Percentiles rank a stretch among this genome's conserved stretches.
phyloP scores from a whole-genome alignment of 2,888 invertebrate species.

The Erannis defoliaria region DNA sequence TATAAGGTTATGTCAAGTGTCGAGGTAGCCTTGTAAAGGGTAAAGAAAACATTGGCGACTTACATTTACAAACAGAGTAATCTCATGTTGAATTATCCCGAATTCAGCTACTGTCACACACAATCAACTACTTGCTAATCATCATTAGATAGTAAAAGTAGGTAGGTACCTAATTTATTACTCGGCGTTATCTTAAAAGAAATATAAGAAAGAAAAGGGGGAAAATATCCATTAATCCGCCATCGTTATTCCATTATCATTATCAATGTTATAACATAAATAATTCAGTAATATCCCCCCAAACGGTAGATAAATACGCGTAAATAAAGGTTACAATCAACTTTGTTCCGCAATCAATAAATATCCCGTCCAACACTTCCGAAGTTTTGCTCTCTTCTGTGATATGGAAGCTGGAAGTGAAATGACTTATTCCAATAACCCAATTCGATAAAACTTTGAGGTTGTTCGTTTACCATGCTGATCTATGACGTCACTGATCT shows the following conservation, averaged over 20 bases:
- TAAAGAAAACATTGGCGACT: too few species aligned
- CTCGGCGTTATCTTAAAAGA: conserved; percentile 2
- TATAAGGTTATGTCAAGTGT: too few species aligned
- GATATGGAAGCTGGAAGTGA: conserved; percentile 17
- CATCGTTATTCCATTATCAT: conserved; percentile 9
- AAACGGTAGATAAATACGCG: conserved; percentile 46
- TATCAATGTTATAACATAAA: conserved; percentile 8
- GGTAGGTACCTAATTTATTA: not conserved
- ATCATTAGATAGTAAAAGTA: not conserved
- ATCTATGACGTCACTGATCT: too few species aligned
- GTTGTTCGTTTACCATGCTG: too few species aligned
- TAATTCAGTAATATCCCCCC: conserved; percentile 14
- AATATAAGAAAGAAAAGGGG: not conserved
- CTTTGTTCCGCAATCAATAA: conserved; percentile 56
- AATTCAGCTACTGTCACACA: not conserved
- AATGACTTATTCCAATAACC: not conserved
- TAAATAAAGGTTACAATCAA: conserved; percentile 45
- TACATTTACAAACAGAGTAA: too few species aligned
- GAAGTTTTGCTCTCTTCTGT: conserved; percentile 37
- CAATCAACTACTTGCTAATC: not conserved
- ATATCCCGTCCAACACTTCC: conserved; percentile 54
- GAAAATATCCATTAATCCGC: conserved; percentile 6
- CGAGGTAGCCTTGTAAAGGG: too few species aligned
- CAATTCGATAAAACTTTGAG: too few species aligned
- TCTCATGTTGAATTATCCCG: too few species aligned